A percentile compares a stretch with the other conserved stretches of the same genome.
Conservation (phyloP, 2,888 invertebrate species). For the Leptopterna dolabrata region DNA sequence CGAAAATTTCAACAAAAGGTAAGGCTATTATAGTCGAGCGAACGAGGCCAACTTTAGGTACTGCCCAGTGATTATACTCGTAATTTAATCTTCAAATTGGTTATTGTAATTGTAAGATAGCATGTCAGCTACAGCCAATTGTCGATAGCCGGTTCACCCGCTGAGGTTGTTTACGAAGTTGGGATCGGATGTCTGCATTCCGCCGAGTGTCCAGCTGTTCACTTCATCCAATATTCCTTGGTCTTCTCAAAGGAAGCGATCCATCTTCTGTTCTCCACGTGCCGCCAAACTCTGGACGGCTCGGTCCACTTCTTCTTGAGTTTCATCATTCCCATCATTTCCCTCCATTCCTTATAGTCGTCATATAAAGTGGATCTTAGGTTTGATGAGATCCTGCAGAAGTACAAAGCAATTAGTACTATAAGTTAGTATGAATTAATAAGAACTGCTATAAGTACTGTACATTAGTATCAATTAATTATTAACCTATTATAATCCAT, state of each 20-base stretch:
- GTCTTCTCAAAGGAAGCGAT: conserved; percentile 11
- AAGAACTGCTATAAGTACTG: too few species aligned
- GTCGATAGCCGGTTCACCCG: too few species aligned
- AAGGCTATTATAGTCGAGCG: too few species aligned
- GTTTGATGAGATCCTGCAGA: conserved; percentile 6
- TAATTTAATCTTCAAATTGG: too few species aligned
- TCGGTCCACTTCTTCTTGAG: conserved; percentile 6
- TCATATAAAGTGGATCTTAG: neutral
- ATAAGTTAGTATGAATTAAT: neutral
- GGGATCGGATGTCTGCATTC: neutral
- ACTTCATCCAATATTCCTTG: conserved; percentile 24
- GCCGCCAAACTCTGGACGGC: neutral
- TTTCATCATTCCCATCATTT: neutral
- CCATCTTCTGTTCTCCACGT: conserved; percentile 34
- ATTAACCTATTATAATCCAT: too few species aligned
- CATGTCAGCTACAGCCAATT: too few species aligned
- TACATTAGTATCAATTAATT: too few species aligned
- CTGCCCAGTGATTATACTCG: too few species aligned
- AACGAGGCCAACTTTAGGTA: too few species aligned
- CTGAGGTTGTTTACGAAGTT: neutral
- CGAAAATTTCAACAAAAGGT: too few species aligned
- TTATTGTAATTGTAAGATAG: neutral
- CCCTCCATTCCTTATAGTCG: conserved; percentile 18
- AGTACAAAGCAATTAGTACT: neutral
- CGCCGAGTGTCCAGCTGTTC: neutral